Evolutionary conservation across 2,888 invertebrate species (phyloP).

Genomic region (Tethea ocularis): DNA sequence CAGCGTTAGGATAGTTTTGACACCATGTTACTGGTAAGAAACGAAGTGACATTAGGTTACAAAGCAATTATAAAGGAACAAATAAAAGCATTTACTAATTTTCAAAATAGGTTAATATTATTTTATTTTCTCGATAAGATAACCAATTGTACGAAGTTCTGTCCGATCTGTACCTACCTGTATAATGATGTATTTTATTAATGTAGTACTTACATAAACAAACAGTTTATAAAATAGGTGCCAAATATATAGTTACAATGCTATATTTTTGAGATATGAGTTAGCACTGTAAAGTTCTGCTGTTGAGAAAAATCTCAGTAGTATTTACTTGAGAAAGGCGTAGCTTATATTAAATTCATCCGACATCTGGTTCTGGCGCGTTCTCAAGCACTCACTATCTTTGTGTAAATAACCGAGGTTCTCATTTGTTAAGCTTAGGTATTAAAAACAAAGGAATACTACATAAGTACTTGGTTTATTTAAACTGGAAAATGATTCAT

Average conservation of each 20-base stretch:
- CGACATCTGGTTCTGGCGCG: conserved; percentile 34
- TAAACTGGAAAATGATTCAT: neutral
- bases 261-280: neutral
- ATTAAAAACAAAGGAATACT: neutral
- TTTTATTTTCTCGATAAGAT: too few species aligned
- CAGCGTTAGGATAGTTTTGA: too few species aligned
- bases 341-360: conserved; percentile 34
- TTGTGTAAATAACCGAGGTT: neutral
- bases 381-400: conserved; percentile 15
- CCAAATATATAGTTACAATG: neutral
- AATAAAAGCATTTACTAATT: too few species aligned
- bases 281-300: conserved; percentile 5
- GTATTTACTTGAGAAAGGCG: conserved; percentile 23
- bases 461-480: neutral
- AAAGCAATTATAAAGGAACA: too few species aligned
- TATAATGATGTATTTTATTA: too few species aligned
- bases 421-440: conserved; percentile 4
- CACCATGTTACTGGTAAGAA: too few species aligned
- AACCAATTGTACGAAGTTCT: too few species aligned
- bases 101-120: too few species aligned
- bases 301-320: conserved; percentile 14
- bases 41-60: too few species aligned
- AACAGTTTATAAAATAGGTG: neutral
- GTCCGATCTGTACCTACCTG: too few species aligned
- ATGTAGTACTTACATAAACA: too few species aligned